Percentiles rank a stretch among this genome's conserved stretches.
Conservation (phyloP, 2,113 vertebrate species). For the Paracanthobrama guichenoti region DNA sequence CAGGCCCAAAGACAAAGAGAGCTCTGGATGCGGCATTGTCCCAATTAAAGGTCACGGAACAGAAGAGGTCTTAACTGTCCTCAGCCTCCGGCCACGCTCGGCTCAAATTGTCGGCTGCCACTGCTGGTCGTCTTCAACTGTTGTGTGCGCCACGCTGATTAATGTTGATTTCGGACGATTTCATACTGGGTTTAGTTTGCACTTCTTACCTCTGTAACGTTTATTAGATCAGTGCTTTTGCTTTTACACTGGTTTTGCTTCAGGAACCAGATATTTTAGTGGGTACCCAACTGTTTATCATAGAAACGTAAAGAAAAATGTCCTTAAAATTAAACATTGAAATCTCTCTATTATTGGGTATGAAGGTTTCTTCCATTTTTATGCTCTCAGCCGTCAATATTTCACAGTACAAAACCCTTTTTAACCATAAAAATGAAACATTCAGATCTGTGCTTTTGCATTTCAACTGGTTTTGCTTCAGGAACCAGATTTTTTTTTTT, state of each 20-base stretch:
- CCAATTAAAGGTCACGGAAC: constrained; percentile 58
- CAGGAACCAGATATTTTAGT: not conserved
- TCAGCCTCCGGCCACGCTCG: not conserved
- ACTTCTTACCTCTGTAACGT: not conserved
- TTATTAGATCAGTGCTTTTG: not conserved
- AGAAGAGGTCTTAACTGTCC: constrained; percentile 24
- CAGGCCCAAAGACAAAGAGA: constrained; percentile 31
- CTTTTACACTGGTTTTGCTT: not conserved
- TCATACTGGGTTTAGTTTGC: not conserved
- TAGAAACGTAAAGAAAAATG: not conserved
- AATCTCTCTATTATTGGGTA: not conserved
- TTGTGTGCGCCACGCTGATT: constrained; percentile 5
- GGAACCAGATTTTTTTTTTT: not conserved
- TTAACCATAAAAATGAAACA: not conserved
- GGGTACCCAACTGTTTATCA: no score
- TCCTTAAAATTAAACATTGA: not conserved
- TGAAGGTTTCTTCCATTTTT: no score
- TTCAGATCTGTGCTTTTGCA: not conserved
- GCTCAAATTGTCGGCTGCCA: not conserved
- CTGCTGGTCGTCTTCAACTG: constrained; percentile 4
- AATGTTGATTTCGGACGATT: not conserved
- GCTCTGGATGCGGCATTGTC: constrained; percentile 2
- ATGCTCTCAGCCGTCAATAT: no score
- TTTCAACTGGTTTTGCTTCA: not conserved
- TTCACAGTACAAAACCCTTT: no score